phyloP scores from a whole-genome alignment of 1,140 invertebrate species.

The Procambarus virginalis region DNA sequence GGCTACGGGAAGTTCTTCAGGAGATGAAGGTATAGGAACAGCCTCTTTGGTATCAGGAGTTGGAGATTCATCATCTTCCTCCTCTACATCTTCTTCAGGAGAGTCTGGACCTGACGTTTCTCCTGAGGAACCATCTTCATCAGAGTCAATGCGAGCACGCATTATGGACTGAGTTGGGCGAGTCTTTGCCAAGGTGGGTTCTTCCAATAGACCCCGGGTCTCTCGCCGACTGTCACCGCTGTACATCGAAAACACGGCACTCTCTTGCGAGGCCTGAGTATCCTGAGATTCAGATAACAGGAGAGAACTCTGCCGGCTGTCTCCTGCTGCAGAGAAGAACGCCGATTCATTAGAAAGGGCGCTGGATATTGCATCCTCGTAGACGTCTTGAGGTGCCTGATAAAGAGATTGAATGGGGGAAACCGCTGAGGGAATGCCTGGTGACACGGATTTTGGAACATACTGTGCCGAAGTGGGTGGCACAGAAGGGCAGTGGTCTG shows the following conservation, averaged over 20 bases:
- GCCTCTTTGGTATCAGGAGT: neutral
- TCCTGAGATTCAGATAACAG: conserved; percentile 68
- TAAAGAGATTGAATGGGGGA: neutral
- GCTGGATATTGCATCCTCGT: conserved; percentile 65
- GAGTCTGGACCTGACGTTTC: conserved; percentile 91
- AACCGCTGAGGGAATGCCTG: neutral
- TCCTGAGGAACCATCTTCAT: conserved; percentile 80
- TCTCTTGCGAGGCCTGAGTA: conserved; percentile 45
- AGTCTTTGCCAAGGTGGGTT: conserved; percentile 25
- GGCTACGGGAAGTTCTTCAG: neutral
- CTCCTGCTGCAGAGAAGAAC: conserved; percentile 71
- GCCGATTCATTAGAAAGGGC: conserved; percentile 72
- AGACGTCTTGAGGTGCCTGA: conserved; percentile 8
- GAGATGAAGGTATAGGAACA: neutral
- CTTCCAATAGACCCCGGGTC: conserved; percentile 36
- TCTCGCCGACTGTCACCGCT: conserved; percentile 34
- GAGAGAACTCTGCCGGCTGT: conserved; percentile 71
- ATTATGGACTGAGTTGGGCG: conserved; percentile 43
- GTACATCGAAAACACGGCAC: conserved; percentile 35
- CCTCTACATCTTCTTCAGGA: conserved; percentile 81
- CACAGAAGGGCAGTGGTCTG: conserved; percentile 44
- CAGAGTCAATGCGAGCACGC: conserved; percentile 64
- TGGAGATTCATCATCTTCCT: conserved; percentile 79
- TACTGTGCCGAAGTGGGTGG: neutral
- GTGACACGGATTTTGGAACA: neutral